A percentile compares a stretch with the other conserved stretches of the same genome.
Evolutionary conservation across 2,888 invertebrate species (phyloP).

Genomic region (Amphipoea oculea): DNA sequence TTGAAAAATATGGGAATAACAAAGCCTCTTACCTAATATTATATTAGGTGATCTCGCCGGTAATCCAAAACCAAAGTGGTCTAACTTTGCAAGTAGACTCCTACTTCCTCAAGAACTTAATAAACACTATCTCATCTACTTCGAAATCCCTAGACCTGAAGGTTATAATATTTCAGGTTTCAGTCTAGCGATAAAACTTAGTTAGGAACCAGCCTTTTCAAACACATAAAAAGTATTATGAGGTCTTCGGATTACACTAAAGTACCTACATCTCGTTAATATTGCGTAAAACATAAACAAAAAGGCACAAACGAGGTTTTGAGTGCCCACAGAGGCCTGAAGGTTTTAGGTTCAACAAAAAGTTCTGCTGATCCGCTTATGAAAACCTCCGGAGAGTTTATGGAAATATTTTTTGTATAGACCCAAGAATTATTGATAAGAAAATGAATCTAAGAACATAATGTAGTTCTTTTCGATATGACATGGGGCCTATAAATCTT

Average conservation of each 20-base stretch:
- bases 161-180: slow-evolving; percentile 43
- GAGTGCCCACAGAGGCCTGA: slow-evolving; percentile 12
- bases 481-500: background rate
- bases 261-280: slow-evolving; percentile 3
- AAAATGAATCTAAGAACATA: background rate
- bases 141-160: slow-evolving; percentile 22
- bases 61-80: background rate
- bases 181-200: slow-evolving; percentile 31
- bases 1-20: background rate
- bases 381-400: background rate
- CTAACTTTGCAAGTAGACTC: background rate
- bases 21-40: too few species aligned
- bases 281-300: slow-evolving; percentile 27
- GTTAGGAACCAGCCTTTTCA: slow-evolving; percentile 14
- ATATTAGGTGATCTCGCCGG: background rate
- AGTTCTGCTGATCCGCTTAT: slow-evolving; percentile 17
- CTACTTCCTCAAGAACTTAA: background rate
- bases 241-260: slow-evolving; percentile 13
- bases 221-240: slow-evolving; percentile 45
- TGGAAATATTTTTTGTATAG: background rate
- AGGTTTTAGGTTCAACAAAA: slow-evolving; percentile 26
- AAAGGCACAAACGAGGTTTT: slow-evolving; percentile 18
- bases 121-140: slow-evolving; percentile 33
- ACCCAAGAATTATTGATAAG: background rate
- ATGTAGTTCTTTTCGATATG: background rate